phyloP scores from a whole-genome alignment of 2,113 vertebrate species.

The Rhineura floridana region DNA sequence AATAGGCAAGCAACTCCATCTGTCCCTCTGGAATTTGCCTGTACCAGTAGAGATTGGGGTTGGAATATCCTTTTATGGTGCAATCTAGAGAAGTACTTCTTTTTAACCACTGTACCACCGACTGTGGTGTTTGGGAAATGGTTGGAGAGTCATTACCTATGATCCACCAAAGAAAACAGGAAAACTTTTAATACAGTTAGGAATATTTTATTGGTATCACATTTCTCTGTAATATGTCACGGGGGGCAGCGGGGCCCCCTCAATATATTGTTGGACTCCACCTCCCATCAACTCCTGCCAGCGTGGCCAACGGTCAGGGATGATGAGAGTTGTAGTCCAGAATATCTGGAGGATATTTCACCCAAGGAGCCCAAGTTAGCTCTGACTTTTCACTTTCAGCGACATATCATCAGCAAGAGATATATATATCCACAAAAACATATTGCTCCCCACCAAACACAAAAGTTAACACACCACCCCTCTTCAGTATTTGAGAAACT shows the following conservation, averaged over 20 bases:
- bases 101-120: neutral
- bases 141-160: neutral
- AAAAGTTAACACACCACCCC: neutral
- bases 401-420: neutral
- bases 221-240: too few relatives aligned
- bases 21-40: neutral
- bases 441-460: neutral
- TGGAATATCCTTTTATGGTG: neutral
- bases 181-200: neutral
- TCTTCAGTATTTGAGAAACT: neutral
- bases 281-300: neutral
- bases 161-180: neutral
- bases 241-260: neutral
- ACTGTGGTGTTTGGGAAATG: neutral
- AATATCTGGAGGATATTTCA: neutral
- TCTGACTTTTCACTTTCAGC: neutral
- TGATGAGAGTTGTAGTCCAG: neutral
- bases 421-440: neutral
- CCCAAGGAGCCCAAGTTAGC: neutral
- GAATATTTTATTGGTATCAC: neutral
- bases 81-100: conserved; percentile 24
- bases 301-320: neutral
- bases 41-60: conserved; percentile 60
- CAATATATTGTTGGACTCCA: neutral
- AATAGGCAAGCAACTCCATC: conserved; percentile 29